Evolutionary conservation across 2,113 vertebrate genomes (phyloP).

Genomic region (Periophthalmodon schlosseri): DNA sequence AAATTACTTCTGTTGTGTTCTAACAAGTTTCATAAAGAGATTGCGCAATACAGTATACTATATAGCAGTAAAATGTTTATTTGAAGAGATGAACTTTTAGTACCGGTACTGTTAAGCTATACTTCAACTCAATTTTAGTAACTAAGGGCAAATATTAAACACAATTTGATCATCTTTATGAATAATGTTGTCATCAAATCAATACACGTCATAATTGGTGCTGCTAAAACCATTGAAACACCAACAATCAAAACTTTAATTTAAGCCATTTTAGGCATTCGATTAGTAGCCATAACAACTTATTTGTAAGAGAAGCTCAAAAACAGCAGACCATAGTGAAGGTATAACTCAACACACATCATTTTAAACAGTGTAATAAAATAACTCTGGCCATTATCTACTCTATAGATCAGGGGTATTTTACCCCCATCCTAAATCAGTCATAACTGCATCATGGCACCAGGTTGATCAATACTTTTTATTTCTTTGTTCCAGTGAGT

Average conservation of each 20-base stretch:
- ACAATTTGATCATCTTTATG: not conserved
- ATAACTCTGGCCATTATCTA: not conserved
- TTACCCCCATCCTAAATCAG: not conserved
- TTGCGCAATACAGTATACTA: not conserved
- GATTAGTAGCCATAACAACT: not conserved
- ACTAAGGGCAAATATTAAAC: not conserved
- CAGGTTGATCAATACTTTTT: slow-evolving; percentile 53
- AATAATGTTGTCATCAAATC: not conserved
- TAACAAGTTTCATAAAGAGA: not conserved
- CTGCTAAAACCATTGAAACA: not conserved
- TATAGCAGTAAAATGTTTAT: not conserved
- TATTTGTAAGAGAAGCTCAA: not conserved
- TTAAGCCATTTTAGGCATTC: not conserved
- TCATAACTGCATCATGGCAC: not conserved
- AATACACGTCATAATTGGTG: not conserved
- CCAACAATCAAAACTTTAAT: not conserved
- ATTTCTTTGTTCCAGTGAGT: slow-evolving; percentile 48
- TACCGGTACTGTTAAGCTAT: not conserved
- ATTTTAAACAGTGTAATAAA: not conserved
- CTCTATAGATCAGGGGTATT: slow-evolving; percentile 4
- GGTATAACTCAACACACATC: not conserved
- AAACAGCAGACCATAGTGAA: not conserved
- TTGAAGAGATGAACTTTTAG: not conserved
- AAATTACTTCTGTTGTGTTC: not conserved
- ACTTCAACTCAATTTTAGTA: not conserved